A percentile compares a stretch with the other conserved stretches of the same genome.
phyloP scores from a whole-genome alignment of 2,797 vertebrate genomes.

The Artibeus jamaicensis region DNA sequence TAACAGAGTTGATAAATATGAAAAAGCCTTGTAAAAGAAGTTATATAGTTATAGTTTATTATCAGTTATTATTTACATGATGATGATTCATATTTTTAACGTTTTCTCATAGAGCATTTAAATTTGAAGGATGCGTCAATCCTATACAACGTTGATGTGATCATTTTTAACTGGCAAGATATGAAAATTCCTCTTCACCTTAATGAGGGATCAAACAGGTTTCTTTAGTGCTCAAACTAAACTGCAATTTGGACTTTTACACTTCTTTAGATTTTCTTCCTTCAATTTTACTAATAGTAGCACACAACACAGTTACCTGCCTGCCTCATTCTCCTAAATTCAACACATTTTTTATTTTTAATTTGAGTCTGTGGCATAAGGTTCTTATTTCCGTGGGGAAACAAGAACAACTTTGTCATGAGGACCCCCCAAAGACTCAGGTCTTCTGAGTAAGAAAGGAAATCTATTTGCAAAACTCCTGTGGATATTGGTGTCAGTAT shows the following conservation, averaged over 20 bases:
- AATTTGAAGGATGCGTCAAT: background rate
- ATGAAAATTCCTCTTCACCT: background rate
- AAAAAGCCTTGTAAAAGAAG: background rate
- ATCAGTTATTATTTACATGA: background rate
- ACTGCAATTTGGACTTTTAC: background rate
- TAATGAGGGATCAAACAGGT: background rate
- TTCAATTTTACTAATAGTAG: background rate
- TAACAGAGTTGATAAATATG: background rate
- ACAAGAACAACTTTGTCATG: background rate
- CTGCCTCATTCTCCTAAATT: background rate
- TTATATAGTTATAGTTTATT: background rate
- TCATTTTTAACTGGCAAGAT: conserved; percentile 18
- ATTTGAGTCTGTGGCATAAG: background rate
- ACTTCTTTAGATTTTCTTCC: conserved; percentile 49
- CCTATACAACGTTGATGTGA: conserved; percentile 25
- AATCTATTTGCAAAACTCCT: background rate
- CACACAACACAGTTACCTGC: background rate
- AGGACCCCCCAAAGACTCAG: background rate
- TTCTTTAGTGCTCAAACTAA: background rate
- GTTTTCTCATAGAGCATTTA: background rate
- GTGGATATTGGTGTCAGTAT: background rate
- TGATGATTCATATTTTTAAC: background rate
- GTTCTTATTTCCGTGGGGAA: background rate
- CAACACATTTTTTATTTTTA: background rate
- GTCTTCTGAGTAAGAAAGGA: background rate